Base-by-base conservation (phyloP, 2,797 vertebrate species). In the Sylvilagus floridanus region DNA sequence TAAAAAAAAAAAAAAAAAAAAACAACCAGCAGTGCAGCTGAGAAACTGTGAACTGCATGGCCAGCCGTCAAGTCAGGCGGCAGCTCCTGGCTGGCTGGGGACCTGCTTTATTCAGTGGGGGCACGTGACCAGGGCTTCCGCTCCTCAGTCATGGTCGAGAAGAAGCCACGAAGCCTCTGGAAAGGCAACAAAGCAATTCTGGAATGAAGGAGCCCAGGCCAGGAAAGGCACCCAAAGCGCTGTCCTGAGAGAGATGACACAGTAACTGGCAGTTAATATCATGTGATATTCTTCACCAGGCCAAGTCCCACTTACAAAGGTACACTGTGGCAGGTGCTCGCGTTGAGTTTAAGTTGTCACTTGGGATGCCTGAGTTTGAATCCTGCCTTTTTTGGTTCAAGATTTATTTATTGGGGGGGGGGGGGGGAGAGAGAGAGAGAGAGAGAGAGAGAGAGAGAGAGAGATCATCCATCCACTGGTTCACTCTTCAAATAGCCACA, bases 271-370 rank as follows among this genome's bases (percentile, higher is more conserved):
- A 54, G 12, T 3, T 7, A n/a, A 69, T 62, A 65, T 2, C 50
- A 84, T 0, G 0, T 12, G 16, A 62, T 54, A 14, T 4, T 57
- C 7, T 30, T 77, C 54, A 72, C 21, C 2, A n/a, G 0, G 71
- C 75, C 62, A 86, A 77, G 84, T 30, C 79, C 24, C 82, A 57
- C 42, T 11, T 24, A 62, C 26, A 83, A 84, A 87, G 42, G 81
- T 8, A 60, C 8, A 60, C 4, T 54, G 26, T n/a, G 26, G 69
- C 17, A 21, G 30, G 42, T 14, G 22, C 42, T 47, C 42, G 8
- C 8, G 42, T 47, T 47, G 42, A 47, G 42, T 47, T 47, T 47
- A 47, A 47, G 42, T 9, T 47, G 42, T 47, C 42, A 47, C 42
- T 47, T 47, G 42, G 42, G 42, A 47, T 47, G 8, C 42, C 42